These are phyloP conservation scores for Holocentrus rufus DNA, from an alignment of 2,797 vertebrate species.

Conservation along the genomic window DNA sequence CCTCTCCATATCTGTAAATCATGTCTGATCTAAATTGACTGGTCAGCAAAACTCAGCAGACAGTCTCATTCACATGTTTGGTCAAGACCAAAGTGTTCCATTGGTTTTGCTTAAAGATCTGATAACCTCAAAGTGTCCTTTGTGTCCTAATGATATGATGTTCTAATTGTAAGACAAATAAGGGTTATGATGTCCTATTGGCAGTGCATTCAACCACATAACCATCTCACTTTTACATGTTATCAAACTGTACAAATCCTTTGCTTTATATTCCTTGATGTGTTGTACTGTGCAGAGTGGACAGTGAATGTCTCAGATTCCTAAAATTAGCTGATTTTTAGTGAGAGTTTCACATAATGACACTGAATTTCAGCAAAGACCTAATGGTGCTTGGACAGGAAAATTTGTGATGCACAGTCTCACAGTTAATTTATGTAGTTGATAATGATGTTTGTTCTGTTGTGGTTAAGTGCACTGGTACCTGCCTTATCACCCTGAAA, in stretches of 20 bases:
- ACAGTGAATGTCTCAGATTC: not conserved
- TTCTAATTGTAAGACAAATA: not conserved
- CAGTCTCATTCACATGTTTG: constrained; percentile 30
- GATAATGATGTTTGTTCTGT: constrained; percentile 40
- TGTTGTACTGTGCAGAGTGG: not conserved
- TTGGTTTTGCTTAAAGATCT: not conserved
- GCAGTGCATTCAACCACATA: not conserved
- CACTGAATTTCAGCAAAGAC: not conserved
- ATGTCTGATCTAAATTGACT: constrained; percentile 22
- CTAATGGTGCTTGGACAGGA: not conserved
- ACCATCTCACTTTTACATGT: no score
- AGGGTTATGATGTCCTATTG: constrained; percentile 29
- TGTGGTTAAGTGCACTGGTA: constrained; percentile 8
- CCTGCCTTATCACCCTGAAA: constrained; percentile 37
- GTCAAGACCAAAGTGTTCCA: not conserved
- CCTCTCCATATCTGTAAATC: constrained; percentile 22
- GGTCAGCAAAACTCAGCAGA: constrained; percentile 22
- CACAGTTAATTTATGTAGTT: not conserved
- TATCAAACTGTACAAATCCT: no score
- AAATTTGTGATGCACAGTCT: not conserved
- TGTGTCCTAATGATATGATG: constrained; percentile 24
- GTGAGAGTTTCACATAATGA: not conserved
- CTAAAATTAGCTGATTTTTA: not conserved
- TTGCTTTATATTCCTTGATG: not conserved
- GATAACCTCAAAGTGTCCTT: constrained; percentile 60